A percentile compares a stretch with the other conserved stretches of the same genome.
These are phyloP conservation scores for Elachura formosa DNA, from an alignment of 2,113 vertebrate species.

Conservation along the genomic window DNA sequence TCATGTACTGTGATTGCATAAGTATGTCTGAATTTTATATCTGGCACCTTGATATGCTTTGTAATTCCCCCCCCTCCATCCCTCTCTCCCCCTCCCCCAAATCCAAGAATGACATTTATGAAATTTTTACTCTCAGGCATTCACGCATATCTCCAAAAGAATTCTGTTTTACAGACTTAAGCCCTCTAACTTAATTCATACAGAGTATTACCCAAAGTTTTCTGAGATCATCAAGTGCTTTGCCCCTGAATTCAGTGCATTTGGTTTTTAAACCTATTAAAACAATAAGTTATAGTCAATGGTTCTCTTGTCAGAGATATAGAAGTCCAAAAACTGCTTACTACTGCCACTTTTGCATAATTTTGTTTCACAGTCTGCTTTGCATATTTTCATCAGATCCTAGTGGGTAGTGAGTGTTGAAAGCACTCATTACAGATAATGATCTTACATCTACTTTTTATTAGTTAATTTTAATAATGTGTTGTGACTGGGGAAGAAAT, in stretches of 20 bases:
- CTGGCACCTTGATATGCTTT: not conserved
- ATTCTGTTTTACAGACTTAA: not conserved
- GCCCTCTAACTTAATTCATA: not conserved
- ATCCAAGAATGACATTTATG: not conserved
- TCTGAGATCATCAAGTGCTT: not conserved
- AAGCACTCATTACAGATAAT: not conserved
- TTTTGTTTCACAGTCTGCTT: not conserved
- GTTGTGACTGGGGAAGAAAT: not conserved
- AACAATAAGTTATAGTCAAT: not conserved
- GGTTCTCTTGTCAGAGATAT: not conserved
- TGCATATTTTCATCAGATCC: not conserved
- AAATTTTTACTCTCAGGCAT: not conserved
- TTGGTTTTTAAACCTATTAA: not conserved
- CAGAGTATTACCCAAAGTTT: not conserved
- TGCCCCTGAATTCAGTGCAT: not conserved
- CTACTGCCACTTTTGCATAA: not conserved
- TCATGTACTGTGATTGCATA: not conserved
- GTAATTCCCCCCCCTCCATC: fast-evolving
- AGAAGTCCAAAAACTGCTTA: not conserved
- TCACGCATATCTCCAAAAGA: not conserved
- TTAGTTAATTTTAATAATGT: slow-evolving; percentile 17
- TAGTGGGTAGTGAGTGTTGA: not conserved
- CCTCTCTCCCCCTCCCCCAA: not conserved
- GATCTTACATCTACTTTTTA: not conserved
- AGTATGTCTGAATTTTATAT: not conserved